Evolutionary conservation across 2,797 vertebrate species (phyloP), one percentile per base, ranked within the genome.

Genomic region (Xenops minutus): DNA sequence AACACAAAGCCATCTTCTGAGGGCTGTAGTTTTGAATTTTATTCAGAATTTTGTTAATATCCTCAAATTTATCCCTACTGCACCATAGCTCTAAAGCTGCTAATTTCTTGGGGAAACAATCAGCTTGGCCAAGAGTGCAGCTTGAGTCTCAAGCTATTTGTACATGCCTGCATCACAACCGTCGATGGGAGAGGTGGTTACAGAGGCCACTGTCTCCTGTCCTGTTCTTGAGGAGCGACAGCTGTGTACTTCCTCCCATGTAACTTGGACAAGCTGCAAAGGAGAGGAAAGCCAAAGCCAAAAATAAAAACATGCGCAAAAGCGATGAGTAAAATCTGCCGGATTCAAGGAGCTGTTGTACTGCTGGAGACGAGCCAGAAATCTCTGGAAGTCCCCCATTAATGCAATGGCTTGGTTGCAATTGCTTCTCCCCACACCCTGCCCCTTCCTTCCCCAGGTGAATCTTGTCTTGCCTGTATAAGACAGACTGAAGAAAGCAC

Each of bases 301-400:
- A 88, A 96, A 95, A 96, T 76, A 92, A 95, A 96, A 95, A 79
- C 89, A 86, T 43, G 82, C 14, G 3, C 92, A 95, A 94, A 92
- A 79, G 63, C 74, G 39, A 37, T 2, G 88, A 90, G 52, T 20
- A 79, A 94, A 95, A 94, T 74, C 83, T 94, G 88, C 44, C 77
- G 54, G 91, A 92, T 82, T 79, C 55, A 13, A 67, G 85, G 74
- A 95, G 80, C 91, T 59, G 83, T 58, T 88, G 85, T 79, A 13
- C 44, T 30, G 2, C 74, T 85, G 94, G 85, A 87, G 37, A 16
- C 0, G 8, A 81, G 88, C 89, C 96, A 97, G 81, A 32, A 88
- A 78, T 90, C 83, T 54, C 27, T 95, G 83, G 55, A 96, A 88
- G 85, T 88, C 74, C 88, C 85, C 85, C 71, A 36, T 85, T 87